These are phyloP conservation scores for Cranoglanis bouderius DNA, from an alignment of 2,113 vertebrate species.

Conservation along the genomic window DNA sequence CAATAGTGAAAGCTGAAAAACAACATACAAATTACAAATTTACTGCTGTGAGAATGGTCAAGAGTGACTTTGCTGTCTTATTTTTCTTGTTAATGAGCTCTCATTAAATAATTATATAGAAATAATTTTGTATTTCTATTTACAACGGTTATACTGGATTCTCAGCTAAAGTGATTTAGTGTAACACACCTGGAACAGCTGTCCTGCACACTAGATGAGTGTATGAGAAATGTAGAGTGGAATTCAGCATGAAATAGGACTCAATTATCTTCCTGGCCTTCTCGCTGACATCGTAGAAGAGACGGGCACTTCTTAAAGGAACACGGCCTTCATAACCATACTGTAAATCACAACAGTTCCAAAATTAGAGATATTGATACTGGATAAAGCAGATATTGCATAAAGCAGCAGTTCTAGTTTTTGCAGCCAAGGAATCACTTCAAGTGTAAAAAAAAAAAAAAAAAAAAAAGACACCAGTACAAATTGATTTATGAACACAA, in stretches of 20 bases:
- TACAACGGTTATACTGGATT: background rate
- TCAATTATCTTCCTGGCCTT: constrained; percentile 85
- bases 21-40: too few species aligned
- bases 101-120: too few species aligned
- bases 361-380: background rate
- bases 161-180: background rate
- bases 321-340: constrained; percentile 75
- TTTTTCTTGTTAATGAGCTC: background rate
- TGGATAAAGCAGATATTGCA: background rate
- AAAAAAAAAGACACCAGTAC: background rate
- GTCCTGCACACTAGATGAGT: constrained; percentile 96
- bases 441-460: too few species aligned
- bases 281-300: constrained; percentile 94
- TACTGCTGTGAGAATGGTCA: background rate
- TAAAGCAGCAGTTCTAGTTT: background rate
- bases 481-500: background rate
- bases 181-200: constrained; percentile 81
- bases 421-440: background rate
- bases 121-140: background rate
- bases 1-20: background rate
- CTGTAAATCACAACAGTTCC: constrained; percentile 60
- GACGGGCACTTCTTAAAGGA: constrained; percentile 84
- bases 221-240: constrained; percentile 95
- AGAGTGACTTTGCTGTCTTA: background rate
- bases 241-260: constrained; percentile 94